Evolutionary conservation across 2,888 invertebrate genomes (phyloP).

Genomic region (Eucera pruinosa): DNA sequence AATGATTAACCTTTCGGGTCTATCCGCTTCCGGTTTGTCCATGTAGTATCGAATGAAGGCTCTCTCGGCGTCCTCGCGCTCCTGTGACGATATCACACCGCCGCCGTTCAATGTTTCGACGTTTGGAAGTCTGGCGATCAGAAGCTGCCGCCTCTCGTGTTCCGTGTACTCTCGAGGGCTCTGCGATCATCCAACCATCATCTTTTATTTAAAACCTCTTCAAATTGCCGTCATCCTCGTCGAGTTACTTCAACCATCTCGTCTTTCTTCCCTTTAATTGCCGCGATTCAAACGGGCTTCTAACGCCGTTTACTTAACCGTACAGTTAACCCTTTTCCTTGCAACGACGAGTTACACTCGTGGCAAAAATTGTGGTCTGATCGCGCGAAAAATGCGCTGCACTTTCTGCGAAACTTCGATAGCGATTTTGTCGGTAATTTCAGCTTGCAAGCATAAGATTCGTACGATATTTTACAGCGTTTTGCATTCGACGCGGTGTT

Average conservation of each 20-base stretch:
- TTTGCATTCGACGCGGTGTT: too few species aligned
- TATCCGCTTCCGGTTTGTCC: conserved; percentile 93
- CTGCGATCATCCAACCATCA: conserved; percentile 63
- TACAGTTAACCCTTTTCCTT: too few species aligned
- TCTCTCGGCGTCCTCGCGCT: conserved; percentile 96
- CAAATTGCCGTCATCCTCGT: neutral
- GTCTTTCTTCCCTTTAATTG: too few species aligned
- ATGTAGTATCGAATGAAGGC: conserved; percentile 97
- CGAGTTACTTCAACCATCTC: too few species aligned
- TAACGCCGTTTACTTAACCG: neutral
- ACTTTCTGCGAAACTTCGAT: too few species aligned
- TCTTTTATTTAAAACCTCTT: neutral
- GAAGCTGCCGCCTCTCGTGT: conserved; percentile 93
- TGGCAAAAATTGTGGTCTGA: too few species aligned
- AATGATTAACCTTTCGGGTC: conserved; percentile 89
- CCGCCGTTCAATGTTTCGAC: conserved; percentile 95
- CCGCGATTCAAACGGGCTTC: neutral
- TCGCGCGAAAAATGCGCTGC: too few species aligned
- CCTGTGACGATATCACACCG: conserved; percentile 92
- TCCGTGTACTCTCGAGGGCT: conserved; percentile 91
- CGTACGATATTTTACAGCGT: too few species aligned
- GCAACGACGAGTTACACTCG: too few species aligned
- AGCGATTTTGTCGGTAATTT: too few species aligned
- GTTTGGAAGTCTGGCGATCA: conserved; percentile 95
- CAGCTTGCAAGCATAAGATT: too few species aligned